Evolutionary conservation across 2,888 invertebrate species (phyloP), one percentile per base, ranked within the genome.

Genomic region (Watsonalla cultraria): DNA sequence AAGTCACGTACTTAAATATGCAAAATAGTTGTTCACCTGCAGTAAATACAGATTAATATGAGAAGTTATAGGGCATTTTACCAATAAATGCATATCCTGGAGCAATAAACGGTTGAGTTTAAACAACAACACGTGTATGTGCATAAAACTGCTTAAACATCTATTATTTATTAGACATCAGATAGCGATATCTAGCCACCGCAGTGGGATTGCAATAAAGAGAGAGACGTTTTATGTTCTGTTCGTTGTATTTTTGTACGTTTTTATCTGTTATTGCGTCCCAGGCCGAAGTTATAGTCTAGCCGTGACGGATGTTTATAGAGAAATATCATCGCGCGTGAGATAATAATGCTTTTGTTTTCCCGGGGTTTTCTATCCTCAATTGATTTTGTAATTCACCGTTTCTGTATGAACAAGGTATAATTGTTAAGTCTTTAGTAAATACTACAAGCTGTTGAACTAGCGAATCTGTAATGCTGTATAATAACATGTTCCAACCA

Each of bases 181-280:
- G 84, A 85, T 85, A 79, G 72, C 58, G 57, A 60, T 79, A 79
- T 79, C 77, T 70, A 66, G 55, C 62, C 64, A 76, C 78, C 80
- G 67, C 80, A 80, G 71, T 73, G 68, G 58, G 64, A 69, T 59
- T 69, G 78, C 75, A 79, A 82, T 83, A 84, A 81, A 82, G 64
- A 60, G 75, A 64, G 72, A 78, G 75, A 79, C 74, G 66, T 77
- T 82, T 81, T 79, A 79, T 79, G 75, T 71, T 74, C 72, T 69
- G 65, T 62, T 68, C 62, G 62, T 63, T 60, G 66, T 74, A 71
- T 77, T 79, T 78, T 82, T 74, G 70, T 73, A 65, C 65, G 70
- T 77, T 84, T 84, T 84, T 84, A 84, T 85, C 84, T 81, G 76
- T 85, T 86, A 86, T 86, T 86, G 80, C 82, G 74, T 77, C 80